Conservation (phyloP, 2,888 invertebrate species). For the Malacosoma neustria region DNA sequence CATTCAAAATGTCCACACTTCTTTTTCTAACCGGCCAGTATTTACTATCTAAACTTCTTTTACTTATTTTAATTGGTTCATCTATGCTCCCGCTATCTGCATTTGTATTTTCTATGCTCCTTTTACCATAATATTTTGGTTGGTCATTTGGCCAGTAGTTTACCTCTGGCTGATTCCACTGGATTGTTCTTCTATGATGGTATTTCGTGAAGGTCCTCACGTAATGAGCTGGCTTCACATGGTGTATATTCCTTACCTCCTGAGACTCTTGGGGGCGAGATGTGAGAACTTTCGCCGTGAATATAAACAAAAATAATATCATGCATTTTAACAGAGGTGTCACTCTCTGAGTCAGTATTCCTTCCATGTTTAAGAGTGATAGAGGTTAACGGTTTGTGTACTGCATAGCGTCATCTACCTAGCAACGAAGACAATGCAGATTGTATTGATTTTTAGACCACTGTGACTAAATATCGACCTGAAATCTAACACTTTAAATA, state of each 20-base stretch:
- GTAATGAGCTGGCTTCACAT: conserved; percentile 50
- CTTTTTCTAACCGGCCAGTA: conserved; percentile 33
- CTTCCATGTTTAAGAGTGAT: conserved; percentile 39
- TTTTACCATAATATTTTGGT: conserved; percentile 37
- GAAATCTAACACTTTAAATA: too few relatives aligned
- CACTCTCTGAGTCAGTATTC: conserved; percentile 46
- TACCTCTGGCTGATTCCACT: conserved; percentile 43
- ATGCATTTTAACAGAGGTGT: conserved; percentile 62
- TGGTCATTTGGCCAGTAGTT: conserved; percentile 40
- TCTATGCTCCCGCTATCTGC: conserved; percentile 4
- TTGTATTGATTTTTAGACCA: conserved; percentile 52
- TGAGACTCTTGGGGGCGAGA: conserved; percentile 56
- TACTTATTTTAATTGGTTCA: conserved; percentile 10
- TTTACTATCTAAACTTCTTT: conserved; percentile 16
- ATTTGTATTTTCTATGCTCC: conserved; percentile 25
- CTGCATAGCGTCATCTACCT: conserved; percentile 28
- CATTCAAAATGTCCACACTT: conserved; percentile 40
- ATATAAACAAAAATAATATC: conserved; percentile 60
- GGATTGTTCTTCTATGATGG: conserved; percentile 58
- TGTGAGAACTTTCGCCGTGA: conserved; percentile 63
- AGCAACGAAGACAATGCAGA: conserved; percentile 49
- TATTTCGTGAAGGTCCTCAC: conserved; percentile 67
- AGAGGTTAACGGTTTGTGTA: conserved; percentile 9
- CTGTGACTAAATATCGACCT: too few relatives aligned
- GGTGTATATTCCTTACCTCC: conserved; percentile 49